Conservation (phyloP, 1,140 invertebrate genomes). For the Zaprionus camerounensis region DNA sequence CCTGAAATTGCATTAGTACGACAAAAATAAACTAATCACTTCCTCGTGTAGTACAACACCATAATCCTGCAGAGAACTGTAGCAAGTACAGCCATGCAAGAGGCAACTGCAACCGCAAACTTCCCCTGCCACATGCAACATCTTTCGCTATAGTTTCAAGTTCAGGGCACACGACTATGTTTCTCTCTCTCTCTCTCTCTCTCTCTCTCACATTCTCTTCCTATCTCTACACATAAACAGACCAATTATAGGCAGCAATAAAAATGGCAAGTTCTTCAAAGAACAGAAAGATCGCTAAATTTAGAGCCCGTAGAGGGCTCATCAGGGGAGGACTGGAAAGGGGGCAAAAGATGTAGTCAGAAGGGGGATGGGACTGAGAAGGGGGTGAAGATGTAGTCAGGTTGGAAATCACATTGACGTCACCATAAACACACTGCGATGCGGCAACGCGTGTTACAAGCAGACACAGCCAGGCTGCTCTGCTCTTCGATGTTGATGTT, state of each 20-base stretch:
- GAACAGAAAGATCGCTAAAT: slow-evolving; percentile 50
- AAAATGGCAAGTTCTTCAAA: slow-evolving; percentile 61
- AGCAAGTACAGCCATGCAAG: background rate
- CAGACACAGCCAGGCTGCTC: slow-evolving; percentile 2
- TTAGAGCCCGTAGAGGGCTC: slow-evolving; percentile 62
- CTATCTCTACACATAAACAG: slow-evolving; percentile 53
- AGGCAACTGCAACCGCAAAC: background rate
- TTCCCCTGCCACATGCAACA: background rate
- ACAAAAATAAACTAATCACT: slow-evolving; percentile 71
- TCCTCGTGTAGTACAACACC: slow-evolving; percentile 52
- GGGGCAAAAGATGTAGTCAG: no score
- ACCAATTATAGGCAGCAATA: slow-evolving; percentile 79
- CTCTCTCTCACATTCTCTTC: background rate
- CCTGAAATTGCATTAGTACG: slow-evolving; percentile 60
- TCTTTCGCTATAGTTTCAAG: slow-evolving; percentile 58
- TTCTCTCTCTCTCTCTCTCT: background rate
- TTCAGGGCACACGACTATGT: slow-evolving; percentile 45
- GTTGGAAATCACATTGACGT: slow-evolving; percentile 59
- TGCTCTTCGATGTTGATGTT: background rate
- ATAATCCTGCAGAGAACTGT: slow-evolving; percentile 47
- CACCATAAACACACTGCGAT: slow-evolving; percentile 55
- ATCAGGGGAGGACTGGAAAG: background rate
- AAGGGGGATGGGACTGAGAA: background rate
- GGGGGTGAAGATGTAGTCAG: background rate
- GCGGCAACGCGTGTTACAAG: slow-evolving; percentile 24